Evolutionary conservation across 92 coral and sea anemone genomes (phyloP), one percentile per base, ranked within the genome.

Genomic region (Palythoa caribaeorum): DNA sequence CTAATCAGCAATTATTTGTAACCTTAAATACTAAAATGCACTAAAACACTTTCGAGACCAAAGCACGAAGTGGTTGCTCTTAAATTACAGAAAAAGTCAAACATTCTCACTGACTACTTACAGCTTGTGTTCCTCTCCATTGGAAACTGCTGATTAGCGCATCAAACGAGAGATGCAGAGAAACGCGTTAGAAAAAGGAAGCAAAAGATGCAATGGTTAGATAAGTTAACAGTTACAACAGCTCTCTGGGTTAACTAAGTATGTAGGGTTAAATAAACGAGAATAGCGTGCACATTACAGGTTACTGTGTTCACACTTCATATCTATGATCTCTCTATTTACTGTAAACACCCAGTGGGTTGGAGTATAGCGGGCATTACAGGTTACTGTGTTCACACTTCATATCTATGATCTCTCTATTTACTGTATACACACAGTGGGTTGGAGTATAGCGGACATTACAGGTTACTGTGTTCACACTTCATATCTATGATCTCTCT

Each of bases 41-140:
- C 50, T 44, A 44, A 44, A 44, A 44, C 6, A 44, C 50, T 44
- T 44, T 44, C 50, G 50, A 44, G 50, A 4, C 7, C 50, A 44
- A 44, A 4, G 50, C 50, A 44, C 50, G 50, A 44, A 4, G 6
- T 8, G 7, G 7, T 44, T 44, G 7, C 7, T 44, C 50, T 44
- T 4, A 8, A 44, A 44, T 44, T 44, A 55, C 17, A 55, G 17
- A 55, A 11, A 55, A 55, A 55, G 62, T 8, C 17, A 55, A 55
- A 55, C 28, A 28, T 28, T 28, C 28, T 28, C 28, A 28, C 28
- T 28, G 28, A 55, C 0, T 65, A 65, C 36, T 65, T 65, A 65
- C 71, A 65, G 71, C 71, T 65, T n/a, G 71, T 65, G 36, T 21
- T 65, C 71, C 71, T 65, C 71, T 9, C 71, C 71, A 17, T 21